Evolutionary conservation across 2,113 vertebrate genomes (phyloP), one percentile per base, ranked within the genome.

Genomic region (Panthera tigris): DNA sequence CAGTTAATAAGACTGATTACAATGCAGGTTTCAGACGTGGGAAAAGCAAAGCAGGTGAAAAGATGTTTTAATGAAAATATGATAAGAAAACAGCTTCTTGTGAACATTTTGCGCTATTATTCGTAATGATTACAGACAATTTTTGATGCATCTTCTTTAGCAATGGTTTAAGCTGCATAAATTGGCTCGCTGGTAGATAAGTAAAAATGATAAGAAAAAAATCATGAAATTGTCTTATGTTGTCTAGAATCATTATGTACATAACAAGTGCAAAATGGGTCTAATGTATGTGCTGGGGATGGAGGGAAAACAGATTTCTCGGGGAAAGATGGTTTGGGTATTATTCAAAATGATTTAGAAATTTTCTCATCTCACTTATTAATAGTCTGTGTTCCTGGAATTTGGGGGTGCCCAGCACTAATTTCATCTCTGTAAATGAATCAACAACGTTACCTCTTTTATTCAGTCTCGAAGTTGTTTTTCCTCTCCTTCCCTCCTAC

Each of bases 1-100:
- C 98, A 98, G 99, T 98, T 99, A 99, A 99, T 99, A 99, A 99
- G 99, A 99, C 98, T 99, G 99, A 99, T 99, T 99, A 99, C 98
- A 98, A 99, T 98, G 88, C 97, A 98, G 98, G 98, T 99, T 99
- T 98, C 98, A 98, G 98, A 98, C 92, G 97, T 98, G 98, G 98
- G 98, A 98, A 98, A 98, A 98, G 98, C 98, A 98, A 98, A 98
- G 98, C 98, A 99, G 98, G 98, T 99, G 98, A 98, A 99, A 99
- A 99, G 98, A 99, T 98, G 98, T 98, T 99, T 99, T 99, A 98
- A 98, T 99, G 99, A 99, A 99, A 99, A 99, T 98, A 99, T 98
- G 98, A 99, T 99, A 99, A 99, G 98, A 97, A 99, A 99, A 98
- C 98, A 98, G 98, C 98, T 99, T 98, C 98, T 98, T 98, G 98